These are phyloP conservation scores for Leptinotarsa rubiginosa DNA, from an alignment of 2,888 invertebrate species.

Conservation along the genomic window DNA sequence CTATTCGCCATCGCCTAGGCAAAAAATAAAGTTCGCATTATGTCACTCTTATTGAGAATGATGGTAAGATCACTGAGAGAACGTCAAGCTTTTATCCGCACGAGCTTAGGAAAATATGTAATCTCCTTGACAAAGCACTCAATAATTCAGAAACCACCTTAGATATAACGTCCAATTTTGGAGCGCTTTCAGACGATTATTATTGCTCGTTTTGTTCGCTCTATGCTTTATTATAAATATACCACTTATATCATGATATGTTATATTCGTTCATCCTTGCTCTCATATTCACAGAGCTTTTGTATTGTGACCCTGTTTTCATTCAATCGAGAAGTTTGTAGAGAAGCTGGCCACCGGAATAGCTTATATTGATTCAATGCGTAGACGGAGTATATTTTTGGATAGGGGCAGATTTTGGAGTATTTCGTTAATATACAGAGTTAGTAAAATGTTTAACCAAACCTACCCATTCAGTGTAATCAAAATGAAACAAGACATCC, in stretches of 20 bases:
- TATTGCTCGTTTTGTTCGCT: conserved; percentile 9
- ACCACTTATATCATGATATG: conserved; percentile 2
- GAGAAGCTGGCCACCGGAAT: background rate
- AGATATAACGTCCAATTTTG: background rate
- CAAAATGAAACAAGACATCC: too few species aligned
- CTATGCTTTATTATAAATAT: background rate
- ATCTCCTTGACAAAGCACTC: conserved; percentile 12
- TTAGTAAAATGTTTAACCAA: too few species aligned
- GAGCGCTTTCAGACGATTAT: background rate
- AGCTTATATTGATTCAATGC: background rate
- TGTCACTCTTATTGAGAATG: background rate
- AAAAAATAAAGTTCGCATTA: background rate
- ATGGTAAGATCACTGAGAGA: background rate
- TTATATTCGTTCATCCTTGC: background rate
- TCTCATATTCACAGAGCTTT: background rate
- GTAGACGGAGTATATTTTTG: too few species aligned
- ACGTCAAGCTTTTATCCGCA: background rate
- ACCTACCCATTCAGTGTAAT: too few species aligned
- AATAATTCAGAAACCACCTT: conserved; percentile 10
- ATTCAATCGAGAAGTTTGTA: background rate
- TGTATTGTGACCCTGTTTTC: background rate
- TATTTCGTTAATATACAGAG: too few species aligned
- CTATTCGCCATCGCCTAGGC: too few species aligned
- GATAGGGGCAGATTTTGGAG: too few species aligned
- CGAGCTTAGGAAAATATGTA: background rate